Conservation (phyloP, 2,888 invertebrate genomes). For the Charanyca ferruginea region DNA sequence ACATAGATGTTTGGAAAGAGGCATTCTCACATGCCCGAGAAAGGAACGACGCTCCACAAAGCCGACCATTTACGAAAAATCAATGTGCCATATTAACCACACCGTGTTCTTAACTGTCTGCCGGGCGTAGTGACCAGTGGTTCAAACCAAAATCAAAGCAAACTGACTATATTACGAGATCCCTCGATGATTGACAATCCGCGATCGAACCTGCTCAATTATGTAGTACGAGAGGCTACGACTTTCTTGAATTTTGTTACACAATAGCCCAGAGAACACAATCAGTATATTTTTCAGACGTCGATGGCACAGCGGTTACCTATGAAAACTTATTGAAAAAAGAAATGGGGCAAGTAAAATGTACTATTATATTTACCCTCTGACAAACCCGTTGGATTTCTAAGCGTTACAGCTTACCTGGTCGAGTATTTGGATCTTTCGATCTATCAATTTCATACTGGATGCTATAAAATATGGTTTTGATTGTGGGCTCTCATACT, state of each 20-base stretch:
- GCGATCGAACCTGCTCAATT: slow-evolving; percentile 6
- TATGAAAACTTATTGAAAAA: too few species aligned
- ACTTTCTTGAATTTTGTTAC: neutral
- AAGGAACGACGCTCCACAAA: neutral
- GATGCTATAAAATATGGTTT: too few species aligned
- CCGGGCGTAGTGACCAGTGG: neutral
- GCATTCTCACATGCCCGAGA: neutral
- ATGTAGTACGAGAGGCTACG: neutral
- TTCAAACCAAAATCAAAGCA: slow-evolving; percentile 30
- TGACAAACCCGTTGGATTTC: too few species aligned
- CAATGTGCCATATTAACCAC: neutral
- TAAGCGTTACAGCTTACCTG: too few species aligned
- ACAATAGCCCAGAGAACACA: neutral
- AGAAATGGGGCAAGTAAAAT: too few species aligned
- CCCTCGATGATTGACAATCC: slow-evolving; percentile 17
- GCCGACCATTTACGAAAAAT: neutral
- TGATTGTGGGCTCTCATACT: neutral
- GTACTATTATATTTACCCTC: too few species aligned
- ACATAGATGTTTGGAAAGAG: neutral
- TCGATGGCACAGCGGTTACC: neutral
- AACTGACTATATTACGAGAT: slow-evolving; percentile 27
- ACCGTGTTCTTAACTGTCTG: neutral
- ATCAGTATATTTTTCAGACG: neutral
- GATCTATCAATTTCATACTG: neutral
- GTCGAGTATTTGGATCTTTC: too few species aligned